These are phyloP conservation scores for Pseudopleuronectes americanus DNA, from an alignment of 2,797 vertebrate species.

Conservation along the genomic window DNA sequence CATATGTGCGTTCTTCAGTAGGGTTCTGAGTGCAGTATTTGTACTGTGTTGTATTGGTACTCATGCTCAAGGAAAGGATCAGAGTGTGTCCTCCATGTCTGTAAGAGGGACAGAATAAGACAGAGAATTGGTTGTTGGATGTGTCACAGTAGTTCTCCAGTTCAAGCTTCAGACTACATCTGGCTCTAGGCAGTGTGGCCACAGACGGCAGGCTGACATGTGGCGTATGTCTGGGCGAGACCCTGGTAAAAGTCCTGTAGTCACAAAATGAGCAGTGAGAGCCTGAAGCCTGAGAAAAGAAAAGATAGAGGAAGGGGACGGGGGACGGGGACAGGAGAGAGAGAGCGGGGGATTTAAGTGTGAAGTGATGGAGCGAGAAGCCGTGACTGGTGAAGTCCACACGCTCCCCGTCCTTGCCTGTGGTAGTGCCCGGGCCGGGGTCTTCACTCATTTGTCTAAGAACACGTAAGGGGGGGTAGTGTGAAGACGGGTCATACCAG, in stretches of 20 bases:
- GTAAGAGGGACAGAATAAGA: slow-evolving; percentile 31
- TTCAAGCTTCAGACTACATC: slow-evolving; percentile 63
- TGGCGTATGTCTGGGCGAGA: slow-evolving; percentile 83
- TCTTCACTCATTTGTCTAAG: slow-evolving; percentile 76
- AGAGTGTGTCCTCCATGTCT: not conserved
- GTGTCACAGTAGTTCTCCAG: slow-evolving; percentile 62
- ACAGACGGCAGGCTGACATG: slow-evolving; percentile 71
- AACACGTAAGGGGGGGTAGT: slow-evolving; percentile 54
- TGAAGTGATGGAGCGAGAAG: slow-evolving; percentile 79
- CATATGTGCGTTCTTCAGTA: too few species aligned
- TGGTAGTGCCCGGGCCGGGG: slow-evolving; percentile 70
- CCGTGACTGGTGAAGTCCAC: slow-evolving; percentile 68
- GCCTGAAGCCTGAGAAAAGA: slow-evolving; percentile 66
- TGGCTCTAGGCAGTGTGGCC: slow-evolving; percentile 67
- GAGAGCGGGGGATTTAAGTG: slow-evolving; percentile 57
- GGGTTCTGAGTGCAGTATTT: not conserved
- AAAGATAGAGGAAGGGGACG: slow-evolving; percentile 46
- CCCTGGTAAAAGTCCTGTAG: slow-evolving; percentile 78
- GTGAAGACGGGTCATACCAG: slow-evolving; percentile 71
- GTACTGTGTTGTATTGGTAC: not conserved
- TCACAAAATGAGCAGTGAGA: slow-evolving; percentile 73
- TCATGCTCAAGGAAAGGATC: not conserved
- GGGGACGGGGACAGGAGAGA: slow-evolving; percentile 1
- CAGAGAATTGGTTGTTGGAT: slow-evolving; percentile 50
- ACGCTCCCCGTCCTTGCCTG: slow-evolving; percentile 80